Conservation (phyloP, 92 coral and sea anemone species). For the Bergia puertoricense region DNA sequence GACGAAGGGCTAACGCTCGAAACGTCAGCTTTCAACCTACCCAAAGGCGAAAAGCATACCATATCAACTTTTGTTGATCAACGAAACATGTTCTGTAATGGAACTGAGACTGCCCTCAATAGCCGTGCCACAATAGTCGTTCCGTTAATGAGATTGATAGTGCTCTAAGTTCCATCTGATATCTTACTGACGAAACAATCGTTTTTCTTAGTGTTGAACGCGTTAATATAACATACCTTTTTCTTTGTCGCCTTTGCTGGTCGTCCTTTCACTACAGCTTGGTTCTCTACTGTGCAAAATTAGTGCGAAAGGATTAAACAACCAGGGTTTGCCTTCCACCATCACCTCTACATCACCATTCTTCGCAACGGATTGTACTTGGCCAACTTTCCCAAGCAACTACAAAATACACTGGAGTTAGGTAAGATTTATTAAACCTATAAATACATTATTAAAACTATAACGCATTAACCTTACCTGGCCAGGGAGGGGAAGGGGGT, state of each 20-base stretch:
- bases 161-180: neutral
- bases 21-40: too few species aligned
- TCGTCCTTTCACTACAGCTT: neutral
- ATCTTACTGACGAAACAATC: too few species aligned
- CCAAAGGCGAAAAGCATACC: too few species aligned
- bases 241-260: neutral
- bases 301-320: conserved; percentile 11
- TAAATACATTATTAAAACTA: neutral
- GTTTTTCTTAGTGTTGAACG: too few species aligned
- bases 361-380: neutral
- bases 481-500: neutral
- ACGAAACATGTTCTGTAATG: too few species aligned
- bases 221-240: neutral
- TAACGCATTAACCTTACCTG: neutral
- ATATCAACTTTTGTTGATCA: too few species aligned
- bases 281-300: neutral
- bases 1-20: too few species aligned
- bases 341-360: conserved; percentile 32
- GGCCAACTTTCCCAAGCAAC: conserved; percentile 7
- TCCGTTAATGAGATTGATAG: neutral
- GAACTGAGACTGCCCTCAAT: too few species aligned
- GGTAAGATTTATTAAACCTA: neutral
- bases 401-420: neutral
- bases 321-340: neutral
- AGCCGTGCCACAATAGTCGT: neutral